phyloP scores from a whole-genome alignment of 2,888 invertebrate genomes.

The Synanthedon andrenaeformis region DNA sequence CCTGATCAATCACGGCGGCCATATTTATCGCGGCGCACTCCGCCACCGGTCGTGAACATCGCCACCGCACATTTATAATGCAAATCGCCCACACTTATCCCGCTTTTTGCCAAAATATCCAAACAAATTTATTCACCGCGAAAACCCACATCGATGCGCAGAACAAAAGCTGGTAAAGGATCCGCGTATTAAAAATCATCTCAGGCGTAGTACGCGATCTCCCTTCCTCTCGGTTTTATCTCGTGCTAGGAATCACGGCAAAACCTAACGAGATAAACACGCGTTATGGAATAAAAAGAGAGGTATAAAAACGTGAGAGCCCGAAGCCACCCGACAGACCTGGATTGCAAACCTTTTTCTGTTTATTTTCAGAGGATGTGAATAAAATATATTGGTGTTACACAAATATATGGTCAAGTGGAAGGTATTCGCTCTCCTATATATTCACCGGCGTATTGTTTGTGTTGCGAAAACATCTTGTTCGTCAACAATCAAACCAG shows the following conservation, averaged over 20 bases:
- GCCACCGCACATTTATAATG: constrained; percentile 39
- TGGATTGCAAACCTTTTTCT: constrained; percentile 12
- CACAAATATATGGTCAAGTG: neutral
- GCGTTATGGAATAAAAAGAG: constrained; percentile 16
- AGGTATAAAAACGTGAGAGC: constrained; percentile 3
- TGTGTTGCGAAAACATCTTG: too few relatives aligned
- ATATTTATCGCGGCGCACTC: constrained; percentile 24
- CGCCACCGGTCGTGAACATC: constrained; percentile 21
- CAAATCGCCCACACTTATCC: constrained; percentile 52
- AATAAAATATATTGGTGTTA: constrained; percentile 10
- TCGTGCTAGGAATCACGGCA: constrained; percentile 16
- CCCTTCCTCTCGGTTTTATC: constrained; percentile 9
- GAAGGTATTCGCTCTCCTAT: too few relatives aligned
- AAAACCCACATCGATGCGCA: constrained; percentile 12
- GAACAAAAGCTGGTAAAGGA: constrained; percentile 4
- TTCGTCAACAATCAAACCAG: too few relatives aligned
- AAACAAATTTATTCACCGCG: constrained; percentile 56
- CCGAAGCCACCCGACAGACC: constrained; percentile 4
- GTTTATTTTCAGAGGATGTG: constrained; percentile 12
- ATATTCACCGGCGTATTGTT: too few relatives aligned
- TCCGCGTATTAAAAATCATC: constrained; percentile 19
- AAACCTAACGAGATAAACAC: constrained; percentile 28
- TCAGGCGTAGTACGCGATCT: constrained; percentile 11
- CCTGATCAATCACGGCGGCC: constrained; percentile 31
- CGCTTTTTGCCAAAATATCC: constrained; percentile 49